These are phyloP conservation scores for Aythya baeri DNA, from an alignment of 2,113 vertebrate genomes.

Conservation along the genomic window DNA sequence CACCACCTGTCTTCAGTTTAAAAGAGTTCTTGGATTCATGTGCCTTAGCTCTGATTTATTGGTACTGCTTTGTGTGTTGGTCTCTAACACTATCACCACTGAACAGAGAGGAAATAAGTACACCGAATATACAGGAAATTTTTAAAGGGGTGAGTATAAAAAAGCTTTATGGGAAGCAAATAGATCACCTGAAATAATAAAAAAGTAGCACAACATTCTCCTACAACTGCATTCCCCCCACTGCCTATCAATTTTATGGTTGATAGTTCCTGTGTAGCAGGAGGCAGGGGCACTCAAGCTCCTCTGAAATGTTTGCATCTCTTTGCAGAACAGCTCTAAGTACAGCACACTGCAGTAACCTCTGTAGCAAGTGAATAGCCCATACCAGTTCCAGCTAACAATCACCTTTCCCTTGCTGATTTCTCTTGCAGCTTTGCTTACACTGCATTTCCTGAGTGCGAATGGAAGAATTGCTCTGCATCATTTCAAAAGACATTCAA, in stretches of 20 bases:
- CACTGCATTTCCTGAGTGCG: too few species aligned
- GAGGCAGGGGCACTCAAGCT: neutral
- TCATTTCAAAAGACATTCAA: neutral
- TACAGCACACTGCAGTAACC: neutral
- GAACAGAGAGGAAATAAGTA: neutral
- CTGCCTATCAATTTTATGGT: neutral
- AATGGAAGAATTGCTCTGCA: neutral
- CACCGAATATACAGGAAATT: neutral
- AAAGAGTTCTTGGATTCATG: neutral
- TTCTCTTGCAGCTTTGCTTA: neutral
- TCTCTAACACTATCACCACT: neutral
- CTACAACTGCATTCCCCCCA: fast-evolving
- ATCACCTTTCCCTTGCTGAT: neutral
- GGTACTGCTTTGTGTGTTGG: neutral
- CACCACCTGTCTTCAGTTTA: neutral
- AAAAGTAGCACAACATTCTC: neutral
- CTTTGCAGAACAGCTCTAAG: neutral
- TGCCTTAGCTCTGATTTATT: neutral
- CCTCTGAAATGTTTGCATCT: neutral
- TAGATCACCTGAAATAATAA: neutral
- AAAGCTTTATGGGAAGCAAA: neutral
- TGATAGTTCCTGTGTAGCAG: neutral
- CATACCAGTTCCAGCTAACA: neutral
- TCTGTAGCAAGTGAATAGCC: neutral
- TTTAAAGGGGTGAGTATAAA: neutral